phyloP scores from a whole-genome alignment of 2,888 invertebrate species.

The Cremastinae sp. region DNA sequence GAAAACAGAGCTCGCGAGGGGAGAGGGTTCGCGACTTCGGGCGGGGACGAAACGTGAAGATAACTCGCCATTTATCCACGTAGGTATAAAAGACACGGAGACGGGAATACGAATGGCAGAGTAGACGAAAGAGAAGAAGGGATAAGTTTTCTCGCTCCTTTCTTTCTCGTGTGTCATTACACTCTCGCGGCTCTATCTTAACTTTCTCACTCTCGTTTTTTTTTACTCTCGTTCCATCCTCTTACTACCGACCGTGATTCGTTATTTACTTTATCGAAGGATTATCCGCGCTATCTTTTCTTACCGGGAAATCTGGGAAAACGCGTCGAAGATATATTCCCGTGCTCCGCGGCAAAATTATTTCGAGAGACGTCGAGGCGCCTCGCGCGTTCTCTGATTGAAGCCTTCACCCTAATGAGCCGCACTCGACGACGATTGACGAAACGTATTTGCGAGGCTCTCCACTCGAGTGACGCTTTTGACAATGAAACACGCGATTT shows the following conservation, averaged over 20 bases:
- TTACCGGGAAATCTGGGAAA: conserved; percentile 27
- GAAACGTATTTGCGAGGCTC: conserved; percentile 74
- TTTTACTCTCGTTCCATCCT: not conserved
- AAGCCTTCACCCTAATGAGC: conserved; percentile 75
- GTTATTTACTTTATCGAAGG: conserved; percentile 22
- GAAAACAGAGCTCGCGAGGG: conserved; percentile 73
- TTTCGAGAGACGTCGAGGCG: conserved; percentile 56
- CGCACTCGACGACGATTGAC: conserved; percentile 74
- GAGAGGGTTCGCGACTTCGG: conserved; percentile 8
- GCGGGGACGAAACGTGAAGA: conserved; percentile 6
- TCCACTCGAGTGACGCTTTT: not conserved
- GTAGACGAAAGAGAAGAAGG: not conserved
- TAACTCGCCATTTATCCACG: conserved; percentile 24
- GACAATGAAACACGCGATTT: too few relatives aligned
- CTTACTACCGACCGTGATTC: conserved; percentile 13
- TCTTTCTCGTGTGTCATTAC: conserved; percentile 42
- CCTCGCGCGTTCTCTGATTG: conserved; percentile 67
- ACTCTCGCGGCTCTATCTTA: conserved; percentile 2
- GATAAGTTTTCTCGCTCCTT: conserved; percentile 11
- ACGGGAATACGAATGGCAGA: not conserved
- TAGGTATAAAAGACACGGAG: conserved; percentile 2
- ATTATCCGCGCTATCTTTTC: conserved; percentile 24
- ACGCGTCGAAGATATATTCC: conserved; percentile 1
- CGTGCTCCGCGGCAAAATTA: too few relatives aligned
- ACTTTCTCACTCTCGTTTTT: not conserved